A percentile compares a stretch with the other conserved stretches of the same genome.
phyloP scores from a whole-genome alignment of 2,113 vertebrate genomes.

The Echinops telfairi region DNA sequence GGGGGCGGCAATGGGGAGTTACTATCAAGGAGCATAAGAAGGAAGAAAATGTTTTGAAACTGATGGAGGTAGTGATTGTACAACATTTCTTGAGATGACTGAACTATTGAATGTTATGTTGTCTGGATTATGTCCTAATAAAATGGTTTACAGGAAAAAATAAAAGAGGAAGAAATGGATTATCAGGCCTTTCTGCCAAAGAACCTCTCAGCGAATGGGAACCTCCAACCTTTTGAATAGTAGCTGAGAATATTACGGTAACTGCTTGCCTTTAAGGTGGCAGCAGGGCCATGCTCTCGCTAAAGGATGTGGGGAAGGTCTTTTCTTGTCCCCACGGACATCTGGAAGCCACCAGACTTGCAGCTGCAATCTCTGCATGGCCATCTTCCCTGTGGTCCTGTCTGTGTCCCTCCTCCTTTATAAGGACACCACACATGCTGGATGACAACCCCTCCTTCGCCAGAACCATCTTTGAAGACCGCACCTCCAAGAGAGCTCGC shows the following conservation, averaged over 20 bases:
- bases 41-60: too few relatives aligned
- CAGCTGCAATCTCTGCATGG: not conserved
- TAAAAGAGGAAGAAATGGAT: too few relatives aligned
- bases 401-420: not conserved
- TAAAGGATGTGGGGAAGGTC: not conserved
- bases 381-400: not conserved
- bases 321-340: not conserved
- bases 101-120: too few relatives aligned
- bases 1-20: too few relatives aligned
- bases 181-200: not conserved
- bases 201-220: not conserved
- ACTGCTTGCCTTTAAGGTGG: too few relatives aligned
- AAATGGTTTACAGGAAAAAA: too few relatives aligned
- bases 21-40: too few relatives aligned
- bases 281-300: not conserved
- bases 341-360: too few relatives aligned
- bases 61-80: too few relatives aligned
- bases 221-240: not conserved
- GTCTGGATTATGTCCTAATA: too few relatives aligned
- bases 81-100: too few relatives aligned
- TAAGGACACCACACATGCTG: not conserved
- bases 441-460: not conserved
- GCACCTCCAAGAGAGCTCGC: not conserved
- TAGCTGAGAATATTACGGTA: not conserved
- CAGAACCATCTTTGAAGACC: not conserved